Percentiles rank a stretch among this genome's conserved stretches.
Evolutionary conservation across 2,113 vertebrate species (phyloP).

Genomic region (Rhodinocichla rosea): DNA sequence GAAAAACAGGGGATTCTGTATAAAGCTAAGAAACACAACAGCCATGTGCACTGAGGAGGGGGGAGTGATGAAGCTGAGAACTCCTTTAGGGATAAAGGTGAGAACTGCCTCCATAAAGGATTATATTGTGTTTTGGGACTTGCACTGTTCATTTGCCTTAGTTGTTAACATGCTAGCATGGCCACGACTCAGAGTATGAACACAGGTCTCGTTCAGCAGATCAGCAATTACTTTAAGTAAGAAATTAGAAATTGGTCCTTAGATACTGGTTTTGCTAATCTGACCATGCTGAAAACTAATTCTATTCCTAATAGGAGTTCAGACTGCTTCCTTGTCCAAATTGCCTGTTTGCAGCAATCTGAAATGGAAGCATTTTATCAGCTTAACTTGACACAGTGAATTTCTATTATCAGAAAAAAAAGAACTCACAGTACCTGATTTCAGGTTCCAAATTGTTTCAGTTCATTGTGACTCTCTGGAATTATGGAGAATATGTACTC

Average conservation of each 20-base stretch:
- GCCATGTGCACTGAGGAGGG: accelerated
- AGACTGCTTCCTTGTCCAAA: background rate
- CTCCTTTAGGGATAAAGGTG: background rate
- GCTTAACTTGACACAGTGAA: background rate
- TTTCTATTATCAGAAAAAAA: background rate
- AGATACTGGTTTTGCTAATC: constrained; percentile 8
- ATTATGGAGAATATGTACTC: background rate
- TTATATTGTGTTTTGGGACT: background rate
- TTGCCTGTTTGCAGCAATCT: background rate
- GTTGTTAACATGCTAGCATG: background rate
- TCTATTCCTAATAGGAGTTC: background rate
- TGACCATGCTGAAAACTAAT: background rate
- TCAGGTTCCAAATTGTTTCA: background rate
- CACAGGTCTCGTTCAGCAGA: background rate
- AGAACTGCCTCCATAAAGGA: background rate
- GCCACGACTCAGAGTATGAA: background rate
- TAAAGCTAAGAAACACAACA: background rate
- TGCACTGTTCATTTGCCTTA: background rate
- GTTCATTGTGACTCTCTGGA: background rate
- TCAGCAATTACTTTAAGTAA: background rate
- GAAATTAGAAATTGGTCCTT: background rate
- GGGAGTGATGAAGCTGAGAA: background rate
- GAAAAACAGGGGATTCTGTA: background rate
- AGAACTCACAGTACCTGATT: background rate
- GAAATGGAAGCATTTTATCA: constrained; percentile 15